Evolutionary conservation across 1,140 invertebrate species (phyloP).

Genomic region (Linepithema humile): DNA sequence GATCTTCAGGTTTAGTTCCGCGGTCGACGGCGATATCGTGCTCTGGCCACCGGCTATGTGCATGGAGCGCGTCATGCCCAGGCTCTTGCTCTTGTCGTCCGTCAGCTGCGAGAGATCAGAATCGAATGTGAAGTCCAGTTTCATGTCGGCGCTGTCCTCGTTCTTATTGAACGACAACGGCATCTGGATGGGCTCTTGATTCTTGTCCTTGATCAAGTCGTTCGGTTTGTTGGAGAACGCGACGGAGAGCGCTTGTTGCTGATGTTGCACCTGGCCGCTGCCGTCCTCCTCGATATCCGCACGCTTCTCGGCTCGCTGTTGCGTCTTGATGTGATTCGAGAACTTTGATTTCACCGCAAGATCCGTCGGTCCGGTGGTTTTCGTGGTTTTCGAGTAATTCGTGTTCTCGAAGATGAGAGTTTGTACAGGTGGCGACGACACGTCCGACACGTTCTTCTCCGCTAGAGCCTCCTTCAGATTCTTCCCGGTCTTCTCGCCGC

Average conservation of each 20-base stretch:
- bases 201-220: slow-evolving; percentile 85
- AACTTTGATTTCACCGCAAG: slow-evolving; percentile 84
- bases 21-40: slow-evolving; percentile 90
- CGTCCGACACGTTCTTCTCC: slow-evolving; percentile 88
- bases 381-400: slow-evolving; percentile 88
- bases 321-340: slow-evolving; percentile 82
- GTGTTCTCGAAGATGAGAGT: slow-evolving; percentile 97
- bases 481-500: slow-evolving; percentile 82
- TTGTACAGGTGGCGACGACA: slow-evolving; percentile 91
- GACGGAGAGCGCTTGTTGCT: slow-evolving; percentile 83
- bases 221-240: slow-evolving; percentile 87
- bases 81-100: slow-evolving; percentile 89
- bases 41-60: slow-evolving; percentile 86
- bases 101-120: slow-evolving; percentile 90
- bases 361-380: slow-evolving; percentile 76
- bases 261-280: slow-evolving; percentile 73
- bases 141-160: slow-evolving; percentile 94
- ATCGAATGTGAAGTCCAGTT: slow-evolving; percentile 95
- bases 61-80: slow-evolving; percentile 88
- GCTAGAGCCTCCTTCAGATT: slow-evolving; percentile 75
- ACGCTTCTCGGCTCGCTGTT: slow-evolving; percentile 81
- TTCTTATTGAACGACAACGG: slow-evolving; percentile 87
- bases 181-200: slow-evolving; percentile 86
- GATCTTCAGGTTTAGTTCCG: slow-evolving; percentile 97
- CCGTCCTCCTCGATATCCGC: slow-evolving; percentile 78